Base-by-base conservation (phyloP, 1,140 invertebrate species). In the Maconellicoccus hirsutus region DNA sequence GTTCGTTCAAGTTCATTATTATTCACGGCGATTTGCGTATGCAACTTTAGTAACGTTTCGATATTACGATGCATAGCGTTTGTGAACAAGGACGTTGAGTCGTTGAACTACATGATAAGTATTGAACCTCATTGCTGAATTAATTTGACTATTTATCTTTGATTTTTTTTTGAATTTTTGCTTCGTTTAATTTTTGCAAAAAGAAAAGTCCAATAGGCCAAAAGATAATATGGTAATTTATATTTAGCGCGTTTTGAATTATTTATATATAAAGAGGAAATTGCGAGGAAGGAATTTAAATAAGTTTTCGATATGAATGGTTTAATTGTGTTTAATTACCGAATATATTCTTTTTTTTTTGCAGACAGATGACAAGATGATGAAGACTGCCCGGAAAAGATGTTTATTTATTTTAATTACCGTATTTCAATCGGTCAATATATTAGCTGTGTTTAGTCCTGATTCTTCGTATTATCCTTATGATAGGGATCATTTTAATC, bases 1-100 rank as follows among this genome's bases (percentile, higher is more conserved):
- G 22, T 25, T 66, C 61, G 25, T 66, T 23, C 61, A 52, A 52
- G 42, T 52, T 52, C 42, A 52, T 52, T 52, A 52, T 52, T 52
- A 66, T 66, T 66, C 25, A 66, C 61, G 61, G 61, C 61, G 61
- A 4, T 23, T 66, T 25, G 25, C 61, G 21, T 66, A 66, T 66
- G 61, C 61, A 66, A 66, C 22, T 25, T 25, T 23, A 10, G 16
- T 26, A 26, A 66, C 61, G 16, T 23, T 25, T 3, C 8, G 10
- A 25, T 66, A 25, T 23, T 23, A 22, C 52, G 52, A 19, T 22
- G n/a, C 16, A 59, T 59, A 22, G 52, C n/a, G 52, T 19, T 19
- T 6, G 21, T 7, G 16, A 59, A 59, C 21, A 59, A 59, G 52
- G 16, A 59, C 52, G 52, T 59, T 59, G 52, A n/a, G 52, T n/a